Conservation (phyloP, 2,888 invertebrate species). For the Nematopogon swammerdamellus region DNA sequence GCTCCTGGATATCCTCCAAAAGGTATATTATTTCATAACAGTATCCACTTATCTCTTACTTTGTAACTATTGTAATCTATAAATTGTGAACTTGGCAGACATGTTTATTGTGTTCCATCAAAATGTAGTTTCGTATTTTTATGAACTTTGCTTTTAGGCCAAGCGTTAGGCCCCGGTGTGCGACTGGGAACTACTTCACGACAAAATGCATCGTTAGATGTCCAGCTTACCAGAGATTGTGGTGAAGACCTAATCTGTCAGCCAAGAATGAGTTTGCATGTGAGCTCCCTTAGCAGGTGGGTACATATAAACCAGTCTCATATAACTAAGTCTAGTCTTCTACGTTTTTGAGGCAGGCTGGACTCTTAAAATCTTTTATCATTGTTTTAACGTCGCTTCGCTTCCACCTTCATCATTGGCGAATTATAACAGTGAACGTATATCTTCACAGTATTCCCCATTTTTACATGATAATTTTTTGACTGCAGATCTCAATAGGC, state of each 20-base stretch:
- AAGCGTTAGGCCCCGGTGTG: not conserved
- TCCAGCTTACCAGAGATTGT: constrained; percentile 47
- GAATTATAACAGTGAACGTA: not conserved
- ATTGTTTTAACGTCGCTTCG: constrained; percentile 2
- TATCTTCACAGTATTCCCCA: not conserved
- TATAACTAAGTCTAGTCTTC: not conserved
- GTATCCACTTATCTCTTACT: too few relatives aligned
- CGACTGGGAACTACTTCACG: constrained; percentile 13
- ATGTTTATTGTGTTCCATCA: too few relatives aligned
- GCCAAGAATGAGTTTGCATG: constrained; percentile 38
- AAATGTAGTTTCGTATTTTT: too few relatives aligned
- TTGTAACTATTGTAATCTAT: too few relatives aligned
- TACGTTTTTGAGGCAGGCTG: not conserved
- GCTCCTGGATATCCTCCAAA: not conserved
- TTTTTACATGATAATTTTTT: too few relatives aligned
- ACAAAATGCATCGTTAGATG: constrained; percentile 25
- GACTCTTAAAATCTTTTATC: not conserved
- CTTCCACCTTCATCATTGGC: not conserved
- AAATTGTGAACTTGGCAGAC: too few relatives aligned
- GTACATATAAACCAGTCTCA: constrained; percentile 8
- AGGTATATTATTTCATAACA: not conserved
- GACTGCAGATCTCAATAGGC: too few relatives aligned
- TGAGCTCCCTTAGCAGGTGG: constrained; percentile 29
- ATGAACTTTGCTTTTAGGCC: not conserved
- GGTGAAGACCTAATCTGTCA: constrained; percentile 50